A percentile compares a stretch with the other conserved stretches of the same genome.
Conservation (phyloP, 2,797 vertebrate species). For the Liparis tanakae region DNA sequence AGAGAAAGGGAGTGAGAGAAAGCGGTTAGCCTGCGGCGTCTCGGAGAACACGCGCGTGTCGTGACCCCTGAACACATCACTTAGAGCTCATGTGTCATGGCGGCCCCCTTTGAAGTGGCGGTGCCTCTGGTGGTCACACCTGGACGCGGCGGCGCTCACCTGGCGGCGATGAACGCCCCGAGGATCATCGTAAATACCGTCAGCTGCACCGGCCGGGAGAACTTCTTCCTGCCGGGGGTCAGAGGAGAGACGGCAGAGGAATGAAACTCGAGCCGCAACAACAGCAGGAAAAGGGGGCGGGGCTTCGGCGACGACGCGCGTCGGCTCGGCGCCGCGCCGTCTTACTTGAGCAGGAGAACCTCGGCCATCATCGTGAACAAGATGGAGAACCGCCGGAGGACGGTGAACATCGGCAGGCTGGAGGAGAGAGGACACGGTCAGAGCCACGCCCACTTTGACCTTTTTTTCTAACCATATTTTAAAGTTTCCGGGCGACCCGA, state of each 20-base stretch:
- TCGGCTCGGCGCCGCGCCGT: no score
- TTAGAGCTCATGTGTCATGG: constrained; percentile 40
- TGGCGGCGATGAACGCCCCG: constrained; percentile 95
- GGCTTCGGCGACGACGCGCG: no score
- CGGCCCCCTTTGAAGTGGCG: constrained; percentile 53
- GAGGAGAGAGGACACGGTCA: constrained; percentile 33
- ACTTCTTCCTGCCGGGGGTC: constrained; percentile 84
- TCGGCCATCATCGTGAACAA: constrained; percentile 98
- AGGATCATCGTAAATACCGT: constrained; percentile 98
- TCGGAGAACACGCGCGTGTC: constrained; percentile 18
- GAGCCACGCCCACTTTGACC: no score
- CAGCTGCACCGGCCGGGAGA: constrained; percentile 91
- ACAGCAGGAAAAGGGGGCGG: no score
- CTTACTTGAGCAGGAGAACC: constrained; percentile 93
- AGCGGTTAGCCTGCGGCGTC: background rate
- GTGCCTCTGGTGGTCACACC: constrained; percentile 39
- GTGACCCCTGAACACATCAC: constrained; percentile 22
- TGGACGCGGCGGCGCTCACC: constrained; percentile 78
- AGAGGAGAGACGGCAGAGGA: constrained; percentile 30
- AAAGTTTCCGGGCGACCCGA: no score
- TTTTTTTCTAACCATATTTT: no score
- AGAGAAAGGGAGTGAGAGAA: no score
- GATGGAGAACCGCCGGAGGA: constrained; percentile 96
- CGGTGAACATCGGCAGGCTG: constrained; percentile 98
- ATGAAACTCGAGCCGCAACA: constrained; percentile 42